These are phyloP conservation scores for Sula dactylatra DNA, from an alignment of 2,113 vertebrate species.

Conservation along the genomic window DNA sequence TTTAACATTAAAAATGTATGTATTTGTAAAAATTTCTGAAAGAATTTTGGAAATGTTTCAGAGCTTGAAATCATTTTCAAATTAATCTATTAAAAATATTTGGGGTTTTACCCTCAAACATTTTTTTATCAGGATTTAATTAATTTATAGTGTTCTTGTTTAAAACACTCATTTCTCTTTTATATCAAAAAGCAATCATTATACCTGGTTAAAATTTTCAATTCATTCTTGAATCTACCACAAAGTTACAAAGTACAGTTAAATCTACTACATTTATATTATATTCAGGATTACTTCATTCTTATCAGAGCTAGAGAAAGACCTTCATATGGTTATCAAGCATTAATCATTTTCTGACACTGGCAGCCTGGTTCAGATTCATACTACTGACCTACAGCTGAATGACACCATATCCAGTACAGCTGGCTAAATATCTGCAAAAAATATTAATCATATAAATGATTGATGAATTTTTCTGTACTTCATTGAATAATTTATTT, in stretches of 20 bases:
- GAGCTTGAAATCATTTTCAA: not conserved
- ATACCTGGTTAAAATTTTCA: not conserved
- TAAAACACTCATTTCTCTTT: not conserved
- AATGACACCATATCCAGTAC: not conserved
- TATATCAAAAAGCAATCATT: not conserved
- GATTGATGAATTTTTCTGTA: not conserved
- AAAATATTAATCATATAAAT: not conserved
- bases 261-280: not conserved
- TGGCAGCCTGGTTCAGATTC: not conserved
- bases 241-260: too few relatives aligned
- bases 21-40: not conserved
- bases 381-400: not conserved
- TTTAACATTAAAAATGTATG: not conserved
- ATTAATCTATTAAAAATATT: not conserved
- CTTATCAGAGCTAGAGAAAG: not conserved
- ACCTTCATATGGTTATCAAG: not conserved
- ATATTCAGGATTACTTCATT: not conserved
- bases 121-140: not conserved
- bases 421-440: not conserved
- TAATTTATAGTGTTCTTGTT: not conserved
- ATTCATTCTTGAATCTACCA: too few relatives aligned
- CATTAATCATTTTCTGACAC: not conserved
- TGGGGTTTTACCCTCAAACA: not conserved
- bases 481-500: slow-evolving; percentile 30
- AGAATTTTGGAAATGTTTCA: not conserved